A percentile compares a stretch with the other conserved stretches of the same genome.
phyloP scores from a whole-genome alignment of 2,113 vertebrate species.

The Podarcis muralis region DNA sequence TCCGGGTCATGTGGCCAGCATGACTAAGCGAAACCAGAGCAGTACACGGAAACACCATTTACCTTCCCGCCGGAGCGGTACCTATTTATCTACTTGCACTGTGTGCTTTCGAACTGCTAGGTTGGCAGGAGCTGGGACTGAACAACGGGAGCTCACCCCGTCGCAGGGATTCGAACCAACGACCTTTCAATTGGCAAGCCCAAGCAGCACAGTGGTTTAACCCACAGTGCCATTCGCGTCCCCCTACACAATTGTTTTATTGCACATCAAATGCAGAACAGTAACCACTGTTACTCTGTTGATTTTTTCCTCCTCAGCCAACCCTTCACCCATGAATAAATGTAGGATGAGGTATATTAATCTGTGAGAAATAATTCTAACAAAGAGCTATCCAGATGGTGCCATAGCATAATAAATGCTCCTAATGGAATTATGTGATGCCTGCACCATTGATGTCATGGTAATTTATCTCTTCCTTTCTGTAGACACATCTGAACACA shows the following conservation, averaged over 20 bases:
- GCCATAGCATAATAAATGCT: constrained; percentile 54
- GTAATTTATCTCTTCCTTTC: constrained; percentile 58
- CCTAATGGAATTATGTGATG: constrained; percentile 58
- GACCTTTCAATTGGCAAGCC: no score
- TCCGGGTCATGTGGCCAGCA: no score
- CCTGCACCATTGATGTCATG: constrained; percentile 53
- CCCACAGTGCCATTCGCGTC: no score
- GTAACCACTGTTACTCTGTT: constrained; percentile 11
- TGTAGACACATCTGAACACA: constrained; percentile 49
- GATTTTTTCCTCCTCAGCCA: constrained; percentile 21
- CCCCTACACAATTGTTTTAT: constrained; percentile 6
- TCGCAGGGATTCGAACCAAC: no score
- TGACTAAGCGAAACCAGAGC: no score
- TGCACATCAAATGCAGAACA: constrained; percentile 42
- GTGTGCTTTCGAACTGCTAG: no score
- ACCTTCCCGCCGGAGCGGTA: no score
- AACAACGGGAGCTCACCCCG: no score
- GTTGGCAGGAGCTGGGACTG: no score
- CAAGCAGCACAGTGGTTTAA: no score
- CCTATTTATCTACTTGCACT: no score
- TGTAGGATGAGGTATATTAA: constrained; percentile 57
- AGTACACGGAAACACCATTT: no score
- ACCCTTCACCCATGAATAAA: constrained; percentile 52
- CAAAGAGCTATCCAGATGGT: constrained; percentile 67
- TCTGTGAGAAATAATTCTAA: constrained; percentile 49